Base-by-base conservation (phyloP, 2,797 vertebrate genomes). In the Phoxinus dragarum region DNA sequence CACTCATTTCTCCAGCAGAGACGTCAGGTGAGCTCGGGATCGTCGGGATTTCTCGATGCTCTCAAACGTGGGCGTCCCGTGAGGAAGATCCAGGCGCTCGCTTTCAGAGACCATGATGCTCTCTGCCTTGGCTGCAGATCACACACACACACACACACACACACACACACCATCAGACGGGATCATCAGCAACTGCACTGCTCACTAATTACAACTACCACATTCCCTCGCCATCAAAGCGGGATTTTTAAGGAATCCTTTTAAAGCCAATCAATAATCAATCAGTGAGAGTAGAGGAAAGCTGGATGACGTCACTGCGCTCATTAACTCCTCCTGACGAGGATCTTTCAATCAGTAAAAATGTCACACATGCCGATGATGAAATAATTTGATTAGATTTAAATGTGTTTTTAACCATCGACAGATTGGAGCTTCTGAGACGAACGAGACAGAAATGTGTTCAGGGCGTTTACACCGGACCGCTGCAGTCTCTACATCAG, bases 11-110 rank as follows among this genome's bases (percentile, higher is more conserved):
- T 97, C 96, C 81, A 90, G 79, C 68, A 96, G 93, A 78, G 93
- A 91, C 3, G 88, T 27, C 86, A 96, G 93, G 86, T 90, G 93
- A 88, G 89, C 96, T 89, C 93, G 94, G 71, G 95, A 95, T 74
- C 92, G 92, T n/a, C 97, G 95, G 36, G 93, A 93, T 91, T 97
- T 97, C 92, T 99, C 97, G 85, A 98, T 93, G 89, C 92, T 94
- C 80, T 98, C 96, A 19, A 94, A 97, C 19, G 95, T 97, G 3
- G 97, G 94, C 0, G 89, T 87, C 88, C 96, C 97, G 11, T 94
- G 93, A 6, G 97, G 97, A 47, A 97, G 77, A 82, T 95, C 91
- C 87, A 98, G 86, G 2, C 93, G 94, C 69, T 90, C 85, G 0
- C 67, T 91, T 69, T 98, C 94, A 47, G 94, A 92, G 7, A 90